phyloP scores from a whole-genome alignment of 2,113 vertebrate genomes.

The Speoplatyrhinus poulsoni region DNA sequence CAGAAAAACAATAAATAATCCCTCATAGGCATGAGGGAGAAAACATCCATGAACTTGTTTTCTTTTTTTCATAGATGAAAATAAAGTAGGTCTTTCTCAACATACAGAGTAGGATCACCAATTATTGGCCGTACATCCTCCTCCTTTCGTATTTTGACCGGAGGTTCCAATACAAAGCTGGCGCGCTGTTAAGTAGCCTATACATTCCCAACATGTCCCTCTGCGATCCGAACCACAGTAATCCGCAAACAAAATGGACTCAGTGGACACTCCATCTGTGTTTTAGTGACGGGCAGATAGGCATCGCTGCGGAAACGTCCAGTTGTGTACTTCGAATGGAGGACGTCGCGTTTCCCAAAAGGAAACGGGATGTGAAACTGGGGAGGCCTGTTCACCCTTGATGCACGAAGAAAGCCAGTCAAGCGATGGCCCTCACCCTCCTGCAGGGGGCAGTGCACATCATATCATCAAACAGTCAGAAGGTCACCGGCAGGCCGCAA shows the following conservation, averaged over 20 bases:
- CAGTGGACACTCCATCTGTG: slow-evolving; percentile 20
- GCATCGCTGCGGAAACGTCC: slow-evolving; percentile 49
- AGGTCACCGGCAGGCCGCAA: slow-evolving; percentile 56
- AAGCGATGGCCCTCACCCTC: slow-evolving; percentile 63
- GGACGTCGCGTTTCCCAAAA: slow-evolving; percentile 34
- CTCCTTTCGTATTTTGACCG: slow-evolving; percentile 31
- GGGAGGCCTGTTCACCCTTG: slow-evolving; percentile 38
- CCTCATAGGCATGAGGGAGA: slow-evolving; percentile 55
- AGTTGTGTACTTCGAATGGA: slow-evolving; percentile 37
- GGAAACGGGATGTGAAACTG: slow-evolving; percentile 38
- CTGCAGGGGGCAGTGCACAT: slow-evolving; percentile 68
- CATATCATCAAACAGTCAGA: slow-evolving; percentile 60
- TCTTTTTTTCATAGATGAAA: slow-evolving; percentile 69
- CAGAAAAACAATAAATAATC: slow-evolving; percentile 70
- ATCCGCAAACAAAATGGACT: slow-evolving; percentile 46
- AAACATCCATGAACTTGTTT: slow-evolving; percentile 65
- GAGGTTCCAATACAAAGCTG: slow-evolving; percentile 57
- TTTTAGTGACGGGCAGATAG: slow-evolving; percentile 42
- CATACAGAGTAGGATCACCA: slow-evolving; percentile 38
- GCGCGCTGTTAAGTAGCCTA: slow-evolving; percentile 31
- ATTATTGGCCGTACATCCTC: slow-evolving; percentile 24
- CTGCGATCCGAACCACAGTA: slow-evolving; percentile 31
- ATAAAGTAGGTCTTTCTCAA: slow-evolving; percentile 68
- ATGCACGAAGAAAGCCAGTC: slow-evolving; percentile 55
- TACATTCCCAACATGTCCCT: slow-evolving; percentile 24